phyloP scores from a whole-genome alignment of 2,113 vertebrate species.

The Bubo blakistoni region DNA sequence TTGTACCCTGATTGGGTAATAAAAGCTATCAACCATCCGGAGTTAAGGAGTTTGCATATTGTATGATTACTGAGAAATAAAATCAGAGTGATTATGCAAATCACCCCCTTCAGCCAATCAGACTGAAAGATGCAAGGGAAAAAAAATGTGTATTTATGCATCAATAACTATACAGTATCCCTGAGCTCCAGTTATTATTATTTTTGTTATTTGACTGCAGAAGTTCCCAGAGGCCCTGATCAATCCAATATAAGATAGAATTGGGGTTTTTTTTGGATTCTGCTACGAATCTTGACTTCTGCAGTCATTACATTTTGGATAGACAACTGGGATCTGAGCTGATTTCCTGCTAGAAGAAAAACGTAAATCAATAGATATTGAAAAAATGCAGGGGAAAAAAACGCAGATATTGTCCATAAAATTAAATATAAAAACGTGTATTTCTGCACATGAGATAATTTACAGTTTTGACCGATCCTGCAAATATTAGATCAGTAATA shows the following conservation, averaged over 20 bases:
- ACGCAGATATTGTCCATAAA: neutral
- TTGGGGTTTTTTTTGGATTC: neutral
- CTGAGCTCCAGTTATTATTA: neutral
- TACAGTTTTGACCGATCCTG: neutral
- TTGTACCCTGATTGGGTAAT: neutral
- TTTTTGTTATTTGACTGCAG: neutral
- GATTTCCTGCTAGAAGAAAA: neutral
- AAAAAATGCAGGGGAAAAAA: neutral
- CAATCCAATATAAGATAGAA: neutral
- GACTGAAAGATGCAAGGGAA: neutral
- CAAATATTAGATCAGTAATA: neutral
- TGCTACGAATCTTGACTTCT: neutral
- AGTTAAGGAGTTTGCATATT: neutral
- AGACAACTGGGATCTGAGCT: neutral
- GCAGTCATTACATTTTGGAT: neutral
- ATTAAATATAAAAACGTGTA: neutral
- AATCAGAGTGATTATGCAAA: neutral
- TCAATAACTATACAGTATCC: neutral
- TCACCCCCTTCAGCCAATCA: neutral
- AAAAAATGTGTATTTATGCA: neutral
- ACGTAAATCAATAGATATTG: neutral
- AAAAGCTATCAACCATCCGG: neutral
- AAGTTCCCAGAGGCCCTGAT: neutral
- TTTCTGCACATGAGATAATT: neutral
- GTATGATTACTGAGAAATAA: constrained; percentile 3